Evolutionary conservation across 2,113 vertebrate species (phyloP), one percentile per base, ranked within the genome.

Genomic region (Centropristis striata): DNA sequence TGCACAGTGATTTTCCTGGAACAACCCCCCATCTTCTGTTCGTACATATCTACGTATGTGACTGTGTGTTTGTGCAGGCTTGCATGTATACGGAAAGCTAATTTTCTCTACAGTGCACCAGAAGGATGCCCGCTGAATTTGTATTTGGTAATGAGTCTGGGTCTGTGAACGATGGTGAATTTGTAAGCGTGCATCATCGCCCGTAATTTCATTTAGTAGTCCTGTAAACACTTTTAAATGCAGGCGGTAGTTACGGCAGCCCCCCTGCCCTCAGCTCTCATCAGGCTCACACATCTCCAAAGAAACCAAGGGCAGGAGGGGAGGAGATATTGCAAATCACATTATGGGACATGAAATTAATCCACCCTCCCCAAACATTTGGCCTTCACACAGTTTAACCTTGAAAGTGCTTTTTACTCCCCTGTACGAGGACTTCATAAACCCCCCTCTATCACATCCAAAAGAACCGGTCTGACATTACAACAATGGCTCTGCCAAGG

Each of bases 271-370:
- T 89, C 80, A 41, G 69, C 82, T 77, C 83, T 88, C 84, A 88
- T 92, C 90, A 83, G 77, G 68, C 68, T 71, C 13, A 2, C 75
- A 71, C 86, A 89, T 88, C 88, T 88, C 71, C 67, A 86, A 90
- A 85, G 73, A 87, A 84, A 89, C 81, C 93, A 94, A 92, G 92
- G 90, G 88, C 93, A 92, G 79, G 44, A 78, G 70, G 85, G 83
- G 84, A 87, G 90, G 86, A 85, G 85, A 88, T 89, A 85, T 75
- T 80, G 80, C 86, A 92, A 93, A 94, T 93, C 87, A 92, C 90
- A 94, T 93, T 91, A 91, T 57, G 76, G 90, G 85, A 93, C 93
- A 89, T 91, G 87, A 92, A 93, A 94, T 94, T 90, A 94, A 92
- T 86, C 90, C 89, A 78, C 42, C 83, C 83, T 90, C 90, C 83